These are phyloP conservation scores for Drosophila nasuta DNA, from an alignment of 1,140 invertebrate genomes.

Conservation along the genomic window DNA sequence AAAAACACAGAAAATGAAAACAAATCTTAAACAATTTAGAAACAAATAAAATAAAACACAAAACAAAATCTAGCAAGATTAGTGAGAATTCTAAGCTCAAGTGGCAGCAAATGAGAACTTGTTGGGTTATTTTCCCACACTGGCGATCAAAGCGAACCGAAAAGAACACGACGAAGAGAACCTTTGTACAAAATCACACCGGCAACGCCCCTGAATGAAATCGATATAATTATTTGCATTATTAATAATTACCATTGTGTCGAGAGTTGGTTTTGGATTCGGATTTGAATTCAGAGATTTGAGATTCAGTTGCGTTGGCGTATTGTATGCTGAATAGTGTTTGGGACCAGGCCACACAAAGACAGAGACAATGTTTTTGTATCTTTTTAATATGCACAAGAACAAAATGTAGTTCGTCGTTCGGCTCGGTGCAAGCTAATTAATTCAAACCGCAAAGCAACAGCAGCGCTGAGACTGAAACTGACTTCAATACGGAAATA, in stretches of 20 bases:
- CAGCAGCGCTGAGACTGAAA: constrained; percentile 15
- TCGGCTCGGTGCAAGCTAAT: constrained; percentile 57
- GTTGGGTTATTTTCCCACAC: constrained; percentile 69
- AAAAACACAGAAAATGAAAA: background rate
- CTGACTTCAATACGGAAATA: constrained; percentile 78
- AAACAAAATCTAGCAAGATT: constrained; percentile 17
- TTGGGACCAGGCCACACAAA: constrained; percentile 56
- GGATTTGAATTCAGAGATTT: constrained; percentile 40
- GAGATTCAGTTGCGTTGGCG: constrained; percentile 66
- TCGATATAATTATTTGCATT: constrained; percentile 83
- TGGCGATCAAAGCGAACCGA: constrained; percentile 68
- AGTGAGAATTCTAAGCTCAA: constrained; percentile 58
- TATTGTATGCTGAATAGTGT: constrained; percentile 19
- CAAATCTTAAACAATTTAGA: background rate
- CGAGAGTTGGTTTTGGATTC: constrained; percentile 35
- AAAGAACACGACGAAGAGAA: constrained; percentile 37
- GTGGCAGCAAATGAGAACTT: constrained; percentile 73
- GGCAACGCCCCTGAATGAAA: constrained; percentile 78
- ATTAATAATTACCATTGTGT: constrained; percentile 82
- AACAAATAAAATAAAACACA: constrained; percentile 7
- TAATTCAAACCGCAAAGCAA: constrained; percentile 75
- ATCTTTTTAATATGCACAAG: constrained; percentile 61
- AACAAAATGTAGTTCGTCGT: constrained; percentile 52
- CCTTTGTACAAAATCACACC: constrained; percentile 63
- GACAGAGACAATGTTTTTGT: constrained; percentile 21